Base-by-base conservation (phyloP, 2,888 invertebrate genomes). In the Podabrus alpinus region DNA sequence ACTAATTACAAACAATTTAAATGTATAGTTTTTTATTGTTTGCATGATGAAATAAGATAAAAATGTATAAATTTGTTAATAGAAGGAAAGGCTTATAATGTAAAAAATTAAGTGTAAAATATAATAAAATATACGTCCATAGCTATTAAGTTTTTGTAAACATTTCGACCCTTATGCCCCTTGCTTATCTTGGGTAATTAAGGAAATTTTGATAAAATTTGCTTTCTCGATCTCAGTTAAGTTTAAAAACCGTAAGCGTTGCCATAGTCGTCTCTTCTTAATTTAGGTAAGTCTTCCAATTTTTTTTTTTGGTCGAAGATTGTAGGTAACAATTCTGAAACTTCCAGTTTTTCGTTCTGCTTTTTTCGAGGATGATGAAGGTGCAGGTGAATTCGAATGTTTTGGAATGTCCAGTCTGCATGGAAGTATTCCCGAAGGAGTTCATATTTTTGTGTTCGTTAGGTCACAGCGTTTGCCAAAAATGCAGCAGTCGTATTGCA, bases 21-120 rank as follows among this genome's bases (percentile, higher is more conserved):
- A 80, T 79, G 85, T 86, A 86, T 85, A 85, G 86, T 86, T 86
- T 86, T 86, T 82, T 84, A 85, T 86, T 85, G 84, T 84, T 86
- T 85, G 85, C 85, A 84, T 83, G 76, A 84, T 83, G 76, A 62
- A 62, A n/a, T 19, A 64, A 64, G 62, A 64, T n/a, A 45, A 79
- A 83, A 79, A 79, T 85, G 84, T 85, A 86, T 84, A 86, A 86
- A 87, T 84, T 86, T 87, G 87, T 87, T 87, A 86, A 87, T 87
- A 87, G 87, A 64, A 64, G 21, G 81, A 84, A 84, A 84, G 84
- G 87, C 87, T 87, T 87, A 85, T 64, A 86, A 83, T 87, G 86
- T 86, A 86, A 84, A 86, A 83, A 85, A 80, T 45, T 86, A 83
- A 82, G 83, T 86, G 85, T 86, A 86, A 85, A 82, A 83, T 79